Evolutionary conservation across 2,888 invertebrate species (phyloP).

Genomic region (Alitta virens): DNA sequence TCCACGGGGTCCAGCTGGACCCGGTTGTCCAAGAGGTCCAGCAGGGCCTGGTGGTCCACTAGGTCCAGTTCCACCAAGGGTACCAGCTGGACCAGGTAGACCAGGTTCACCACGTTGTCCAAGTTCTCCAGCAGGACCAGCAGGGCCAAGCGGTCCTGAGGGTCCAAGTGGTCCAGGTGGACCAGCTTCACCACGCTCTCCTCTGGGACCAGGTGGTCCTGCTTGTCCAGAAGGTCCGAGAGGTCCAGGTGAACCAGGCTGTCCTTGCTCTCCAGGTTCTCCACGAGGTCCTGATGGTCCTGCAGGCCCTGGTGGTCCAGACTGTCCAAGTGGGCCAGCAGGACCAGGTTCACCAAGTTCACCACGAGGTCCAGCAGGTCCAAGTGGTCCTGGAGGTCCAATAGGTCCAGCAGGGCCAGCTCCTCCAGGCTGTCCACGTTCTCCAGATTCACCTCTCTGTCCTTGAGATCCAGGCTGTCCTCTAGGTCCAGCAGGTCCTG

Average conservation of each 20-base stretch:
- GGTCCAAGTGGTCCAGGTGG: constrained; percentile 10
- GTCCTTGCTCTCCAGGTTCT: constrained; percentile 26
- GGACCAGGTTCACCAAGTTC: constrained; percentile 10
- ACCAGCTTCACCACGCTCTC: constrained; percentile 13
- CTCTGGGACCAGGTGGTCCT: constrained; percentile 19
- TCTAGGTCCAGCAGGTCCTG: constrained; percentile 17
- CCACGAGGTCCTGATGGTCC: constrained; percentile 20
- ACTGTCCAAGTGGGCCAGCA: constrained; percentile 1
- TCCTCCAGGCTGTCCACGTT: constrained; percentile 8
- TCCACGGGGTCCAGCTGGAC: constrained; percentile 16
- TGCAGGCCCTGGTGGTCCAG: constrained; percentile 7
- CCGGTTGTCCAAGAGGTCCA: constrained; percentile 11
- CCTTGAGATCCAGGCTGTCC: constrained; percentile 26
- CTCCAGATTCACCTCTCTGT: constrained; percentile 9
- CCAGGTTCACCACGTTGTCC: constrained; percentile 14
- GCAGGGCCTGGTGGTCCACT: constrained; percentile 15
- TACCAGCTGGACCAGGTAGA: constrained; percentile 4
- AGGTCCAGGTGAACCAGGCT: constrained; percentile 28
- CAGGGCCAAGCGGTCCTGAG: constrained; percentile 1
- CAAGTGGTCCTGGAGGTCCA: constrained; percentile 5
- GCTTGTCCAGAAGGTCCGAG: constrained; percentile 22
- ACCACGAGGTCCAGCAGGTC: constrained; percentile 13
- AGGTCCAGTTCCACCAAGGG: constrained; percentile 1
- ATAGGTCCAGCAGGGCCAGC: constrained; percentile 5
- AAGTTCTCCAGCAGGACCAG: constrained; percentile 5